These are phyloP conservation scores for Chitala chitala DNA, from an alignment of 2,113 vertebrate genomes.

Conservation along the genomic window DNA sequence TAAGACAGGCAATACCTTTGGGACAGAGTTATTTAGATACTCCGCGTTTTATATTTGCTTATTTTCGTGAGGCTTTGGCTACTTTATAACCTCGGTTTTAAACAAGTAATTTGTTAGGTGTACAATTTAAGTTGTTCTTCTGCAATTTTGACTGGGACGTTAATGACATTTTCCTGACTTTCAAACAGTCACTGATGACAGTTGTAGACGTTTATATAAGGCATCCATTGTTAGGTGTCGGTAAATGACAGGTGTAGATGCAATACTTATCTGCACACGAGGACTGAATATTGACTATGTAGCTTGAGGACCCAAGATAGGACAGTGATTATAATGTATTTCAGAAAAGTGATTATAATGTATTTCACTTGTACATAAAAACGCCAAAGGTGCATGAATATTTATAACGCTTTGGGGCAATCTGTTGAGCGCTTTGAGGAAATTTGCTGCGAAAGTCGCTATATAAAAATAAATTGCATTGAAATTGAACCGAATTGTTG, in stretches of 20 bases:
- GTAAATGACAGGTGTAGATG: not conserved
- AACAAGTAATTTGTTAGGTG: not conserved
- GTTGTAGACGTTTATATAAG: not conserved
- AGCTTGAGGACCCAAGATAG: no score
- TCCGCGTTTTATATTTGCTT: not conserved
- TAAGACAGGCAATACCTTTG: conserved; percentile 1
- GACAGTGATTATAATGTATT: not conserved
- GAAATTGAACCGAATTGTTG: no score
- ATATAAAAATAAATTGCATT: no score
- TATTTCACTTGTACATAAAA: not conserved
- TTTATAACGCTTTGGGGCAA: not conserved
- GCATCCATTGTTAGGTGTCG: not conserved
- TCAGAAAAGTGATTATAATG: no score
- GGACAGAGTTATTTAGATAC: conserved; percentile 1
- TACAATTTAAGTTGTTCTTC: not conserved
- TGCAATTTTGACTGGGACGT: not conserved
- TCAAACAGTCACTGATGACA: conserved; percentile 4
- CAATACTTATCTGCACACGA: no score
- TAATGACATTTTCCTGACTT: not conserved
- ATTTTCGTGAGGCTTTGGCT: not conserved
- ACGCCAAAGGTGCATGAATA: not conserved
- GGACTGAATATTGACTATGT: no score
- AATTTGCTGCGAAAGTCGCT: no score
- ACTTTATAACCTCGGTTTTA: not conserved
- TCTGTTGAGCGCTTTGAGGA: no score